Percentiles rank a stretch among this genome's conserved stretches.
Evolutionary conservation across 2,888 invertebrate genomes (phyloP).

Genomic region (Thera britannica): DNA sequence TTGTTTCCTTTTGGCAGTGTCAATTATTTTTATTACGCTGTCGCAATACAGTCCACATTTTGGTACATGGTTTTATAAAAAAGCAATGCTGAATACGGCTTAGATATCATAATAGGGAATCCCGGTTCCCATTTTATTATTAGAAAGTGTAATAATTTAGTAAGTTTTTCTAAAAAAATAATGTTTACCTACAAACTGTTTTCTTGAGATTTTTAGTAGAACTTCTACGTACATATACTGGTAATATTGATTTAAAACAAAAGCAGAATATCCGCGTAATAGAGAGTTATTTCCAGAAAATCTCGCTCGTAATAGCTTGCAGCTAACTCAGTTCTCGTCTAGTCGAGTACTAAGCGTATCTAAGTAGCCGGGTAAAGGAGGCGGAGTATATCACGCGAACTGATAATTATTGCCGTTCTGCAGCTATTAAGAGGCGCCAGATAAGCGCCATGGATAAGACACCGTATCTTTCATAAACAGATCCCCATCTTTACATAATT

Average conservation of each 20-base stretch:
- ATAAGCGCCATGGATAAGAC: constrained; percentile 69
- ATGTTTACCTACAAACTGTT: too few relatives aligned
- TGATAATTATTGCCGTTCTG: constrained; percentile 81
- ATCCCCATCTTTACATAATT: constrained; percentile 6
- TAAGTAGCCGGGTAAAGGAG: constrained; percentile 53
- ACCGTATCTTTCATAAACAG: constrained; percentile 13
- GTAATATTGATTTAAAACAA: neutral
- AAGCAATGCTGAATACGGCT: too few relatives aligned
- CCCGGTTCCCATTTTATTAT: too few relatives aligned
- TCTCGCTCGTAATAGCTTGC: neutral
- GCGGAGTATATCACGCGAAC: constrained; percentile 73
- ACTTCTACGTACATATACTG: too few relatives aligned
- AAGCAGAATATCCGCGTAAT: neutral
- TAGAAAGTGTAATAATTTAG: too few relatives aligned
- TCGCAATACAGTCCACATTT: too few relatives aligned
- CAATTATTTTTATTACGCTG: too few relatives aligned
- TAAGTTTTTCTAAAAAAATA: too few relatives aligned
- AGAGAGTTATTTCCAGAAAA: constrained; percentile 6
- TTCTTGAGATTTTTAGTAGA: too few relatives aligned
- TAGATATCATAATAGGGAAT: too few relatives aligned
- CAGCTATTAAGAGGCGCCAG: constrained; percentile 82
- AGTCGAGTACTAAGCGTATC: constrained; percentile 50
- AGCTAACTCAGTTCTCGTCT: constrained; percentile 34
- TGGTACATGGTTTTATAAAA: too few relatives aligned
- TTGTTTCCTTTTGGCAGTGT: too few relatives aligned